Evolutionary conservation across 2,797 vertebrate genomes (phyloP).

Genomic region (Phataginus tricuspis): DNA sequence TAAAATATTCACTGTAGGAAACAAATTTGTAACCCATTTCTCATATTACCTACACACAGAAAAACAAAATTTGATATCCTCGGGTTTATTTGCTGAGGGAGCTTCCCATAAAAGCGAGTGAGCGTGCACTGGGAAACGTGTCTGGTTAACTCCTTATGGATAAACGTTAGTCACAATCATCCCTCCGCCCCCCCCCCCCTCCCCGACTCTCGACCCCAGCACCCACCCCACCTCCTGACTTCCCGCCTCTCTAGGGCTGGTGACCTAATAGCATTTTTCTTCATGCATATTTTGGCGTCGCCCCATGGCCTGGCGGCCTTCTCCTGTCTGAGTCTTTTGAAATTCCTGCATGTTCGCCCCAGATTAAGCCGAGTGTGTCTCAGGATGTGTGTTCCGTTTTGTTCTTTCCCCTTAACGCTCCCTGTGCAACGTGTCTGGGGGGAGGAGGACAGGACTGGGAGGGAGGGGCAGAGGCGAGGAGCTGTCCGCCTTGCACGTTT

Average conservation of each 20-base stretch:
- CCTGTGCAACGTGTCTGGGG: slow-evolving; percentile 80
- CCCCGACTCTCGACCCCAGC: slow-evolving; percentile 67
- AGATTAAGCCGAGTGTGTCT: slow-evolving; percentile 73
- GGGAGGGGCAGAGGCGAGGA: slow-evolving; percentile 65
- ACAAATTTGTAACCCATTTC: slow-evolving; percentile 80
- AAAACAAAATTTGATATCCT: slow-evolving; percentile 83
- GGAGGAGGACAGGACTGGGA: slow-evolving; percentile 26
- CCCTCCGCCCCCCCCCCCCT: slow-evolving; percentile 71
- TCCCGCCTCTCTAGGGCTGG: slow-evolving; percentile 84
- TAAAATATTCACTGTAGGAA: slow-evolving; percentile 78
- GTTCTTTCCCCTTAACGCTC: slow-evolving; percentile 70
- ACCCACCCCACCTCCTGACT: slow-evolving; percentile 79
- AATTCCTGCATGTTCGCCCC: slow-evolving; percentile 83
- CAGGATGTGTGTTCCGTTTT: slow-evolving; percentile 74
- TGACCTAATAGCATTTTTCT: slow-evolving; percentile 89
- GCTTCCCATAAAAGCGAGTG: slow-evolving; percentile 79
- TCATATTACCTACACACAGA: slow-evolving; percentile 83
- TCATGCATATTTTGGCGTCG: slow-evolving; percentile 87
- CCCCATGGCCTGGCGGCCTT: slow-evolving; percentile 85
- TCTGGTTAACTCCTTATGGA: slow-evolving; percentile 77
- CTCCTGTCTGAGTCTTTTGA: slow-evolving; percentile 86
- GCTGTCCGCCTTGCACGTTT: slow-evolving; percentile 85
- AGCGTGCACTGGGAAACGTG: slow-evolving; percentile 76
- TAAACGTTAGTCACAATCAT: slow-evolving; percentile 77
- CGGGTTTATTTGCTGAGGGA: slow-evolving; percentile 83